These are phyloP conservation scores for Plutomurus gul DNA, from an alignment of 1,140 invertebrate species.

Conservation along the genomic window DNA sequence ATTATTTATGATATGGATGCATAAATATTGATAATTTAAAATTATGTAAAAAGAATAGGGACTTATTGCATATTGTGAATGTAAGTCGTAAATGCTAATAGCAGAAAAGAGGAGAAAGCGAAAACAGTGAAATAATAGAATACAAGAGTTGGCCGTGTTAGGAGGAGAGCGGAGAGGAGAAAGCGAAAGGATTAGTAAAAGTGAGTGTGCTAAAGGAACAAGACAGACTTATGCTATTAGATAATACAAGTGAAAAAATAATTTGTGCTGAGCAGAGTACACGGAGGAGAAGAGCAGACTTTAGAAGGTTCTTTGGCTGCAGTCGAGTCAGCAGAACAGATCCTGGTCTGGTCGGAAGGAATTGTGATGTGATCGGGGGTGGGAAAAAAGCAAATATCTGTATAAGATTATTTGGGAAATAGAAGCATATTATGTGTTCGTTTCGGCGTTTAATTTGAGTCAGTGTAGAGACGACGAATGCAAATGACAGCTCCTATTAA, in stretches of 20 bases:
- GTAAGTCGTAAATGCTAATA: no score
- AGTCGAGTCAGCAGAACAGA: background rate
- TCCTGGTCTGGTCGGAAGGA: background rate
- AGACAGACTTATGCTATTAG: conserved; percentile 5
- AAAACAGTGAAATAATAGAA: no score
- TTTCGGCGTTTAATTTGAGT: conserved; percentile 53
- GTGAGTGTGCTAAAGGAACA: background rate
- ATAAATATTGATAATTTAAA: no score
- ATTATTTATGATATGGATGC: no score
- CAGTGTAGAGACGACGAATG: conserved; percentile 51
- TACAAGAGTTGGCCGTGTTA: no score
- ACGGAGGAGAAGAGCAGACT: background rate
- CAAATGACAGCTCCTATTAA: conserved; percentile 53
- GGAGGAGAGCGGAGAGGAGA: background rate
- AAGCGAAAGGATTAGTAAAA: background rate
- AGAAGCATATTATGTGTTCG: conserved; percentile 50
- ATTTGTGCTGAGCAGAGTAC: background rate
- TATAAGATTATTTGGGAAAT: conserved; percentile 41
- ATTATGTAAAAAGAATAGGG: no score
- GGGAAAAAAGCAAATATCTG: conserved; percentile 42
- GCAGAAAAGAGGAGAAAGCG: no score
- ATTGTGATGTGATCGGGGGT: conserved; percentile 36
- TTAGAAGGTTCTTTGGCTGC: background rate
- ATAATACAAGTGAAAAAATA: conserved; percentile 11
- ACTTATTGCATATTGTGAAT: no score